phyloP scores from a whole-genome alignment of 2,888 invertebrate species.

The Lithophane socia region DNA sequence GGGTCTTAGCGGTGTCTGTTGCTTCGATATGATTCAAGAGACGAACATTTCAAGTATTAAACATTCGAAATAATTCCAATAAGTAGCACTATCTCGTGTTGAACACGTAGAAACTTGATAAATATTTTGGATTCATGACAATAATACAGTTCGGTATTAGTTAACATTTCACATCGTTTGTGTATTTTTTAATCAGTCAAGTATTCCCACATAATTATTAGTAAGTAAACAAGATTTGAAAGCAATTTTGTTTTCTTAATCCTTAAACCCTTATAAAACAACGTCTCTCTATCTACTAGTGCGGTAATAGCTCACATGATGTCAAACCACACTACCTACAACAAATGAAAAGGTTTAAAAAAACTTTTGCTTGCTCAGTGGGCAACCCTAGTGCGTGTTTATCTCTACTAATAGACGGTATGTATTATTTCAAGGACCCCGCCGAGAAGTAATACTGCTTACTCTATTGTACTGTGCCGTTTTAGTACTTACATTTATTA shows the following conservation, averaged over 20 bases:
- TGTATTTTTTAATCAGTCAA: constrained; percentile 30
- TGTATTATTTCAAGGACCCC: too few species aligned
- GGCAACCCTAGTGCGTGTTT: too few species aligned
- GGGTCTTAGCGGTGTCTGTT: constrained; percentile 75
- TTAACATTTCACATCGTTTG: constrained; percentile 14
- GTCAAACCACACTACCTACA: too few species aligned
- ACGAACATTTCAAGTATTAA: constrained; percentile 20
- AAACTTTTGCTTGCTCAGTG: too few species aligned
- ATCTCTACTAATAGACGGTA: too few species aligned
- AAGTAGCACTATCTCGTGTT: background rate
- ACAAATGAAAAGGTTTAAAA: too few species aligned
- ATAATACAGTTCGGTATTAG: background rate
- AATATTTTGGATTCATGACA: constrained; percentile 11
- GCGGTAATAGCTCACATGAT: background rate
- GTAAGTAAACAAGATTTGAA: constrained; percentile 42
- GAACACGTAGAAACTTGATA: background rate
- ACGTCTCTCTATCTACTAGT: background rate
- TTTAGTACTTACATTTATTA: too few species aligned
- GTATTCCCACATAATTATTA: constrained; percentile 22
- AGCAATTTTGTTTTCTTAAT: constrained; percentile 4
- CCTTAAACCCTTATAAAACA: background rate
- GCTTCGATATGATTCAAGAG: constrained; percentile 69
- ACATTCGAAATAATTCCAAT: background rate
- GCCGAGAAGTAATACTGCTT: too few species aligned
- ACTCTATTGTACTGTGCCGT: too few species aligned